phyloP scores from a whole-genome alignment of 1,140 invertebrate species.

The Brachionus sp. region DNA sequence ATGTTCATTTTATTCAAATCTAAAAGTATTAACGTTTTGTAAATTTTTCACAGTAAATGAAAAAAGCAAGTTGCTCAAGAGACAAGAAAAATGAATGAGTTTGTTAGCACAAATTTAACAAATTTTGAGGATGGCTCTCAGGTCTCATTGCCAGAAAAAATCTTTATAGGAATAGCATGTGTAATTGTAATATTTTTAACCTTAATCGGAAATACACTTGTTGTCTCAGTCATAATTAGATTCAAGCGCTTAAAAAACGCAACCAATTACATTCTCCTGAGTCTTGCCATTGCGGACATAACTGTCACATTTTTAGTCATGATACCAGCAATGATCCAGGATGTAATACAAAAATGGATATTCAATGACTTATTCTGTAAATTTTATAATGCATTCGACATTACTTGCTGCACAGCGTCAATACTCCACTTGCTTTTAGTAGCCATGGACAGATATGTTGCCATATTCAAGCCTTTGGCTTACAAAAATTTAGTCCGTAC shows the following conservation, averaged over 20 bases:
- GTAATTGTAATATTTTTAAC: conserved; percentile 38
- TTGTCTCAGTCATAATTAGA: neutral
- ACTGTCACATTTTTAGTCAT: conserved; percentile 75
- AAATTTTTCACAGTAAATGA: neutral
- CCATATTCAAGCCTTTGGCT: conserved; percentile 58
- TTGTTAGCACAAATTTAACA: neutral
- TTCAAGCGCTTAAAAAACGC: conserved; percentile 13
- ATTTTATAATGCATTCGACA: conserved; percentile 42
- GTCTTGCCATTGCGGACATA: conserved; percentile 79
- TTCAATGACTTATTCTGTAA: conserved; percentile 41
- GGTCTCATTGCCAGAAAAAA: neutral
- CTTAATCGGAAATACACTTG: conserved; percentile 30
- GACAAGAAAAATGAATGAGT: neutral
- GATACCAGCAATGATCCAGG: conserved; percentile 53
- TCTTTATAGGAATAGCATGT: conserved; percentile 4
- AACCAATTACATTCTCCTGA: conserved; percentile 91
- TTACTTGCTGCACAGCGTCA: conserved; percentile 45
- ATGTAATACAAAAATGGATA: conserved; percentile 41
- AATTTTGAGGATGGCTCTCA: neutral
- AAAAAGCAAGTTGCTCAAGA: neutral
- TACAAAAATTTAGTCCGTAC: conserved; percentile 52
- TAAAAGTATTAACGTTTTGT: neutral
- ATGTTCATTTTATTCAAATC: neutral
- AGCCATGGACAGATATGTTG: conserved; percentile 53
- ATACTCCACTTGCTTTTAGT: conserved; percentile 39